Evolutionary conservation across 2,797 vertebrate genomes (phyloP), one percentile per base, ranked within the genome.

Genomic region (Valencia hispanica): DNA sequence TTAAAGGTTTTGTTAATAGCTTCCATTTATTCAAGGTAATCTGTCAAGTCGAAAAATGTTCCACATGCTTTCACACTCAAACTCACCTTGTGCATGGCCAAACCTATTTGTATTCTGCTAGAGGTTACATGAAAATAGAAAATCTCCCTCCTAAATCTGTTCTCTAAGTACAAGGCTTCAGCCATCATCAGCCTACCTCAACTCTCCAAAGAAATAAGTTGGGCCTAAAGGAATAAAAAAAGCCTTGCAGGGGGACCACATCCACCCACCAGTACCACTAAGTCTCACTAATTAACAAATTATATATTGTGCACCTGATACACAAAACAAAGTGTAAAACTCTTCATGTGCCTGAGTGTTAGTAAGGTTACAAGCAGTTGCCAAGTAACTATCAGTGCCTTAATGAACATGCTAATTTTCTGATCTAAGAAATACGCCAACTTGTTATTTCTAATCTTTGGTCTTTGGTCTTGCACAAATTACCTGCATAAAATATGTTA

Each of bases 1-100:
- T 86, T 43, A 57, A 79, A 59, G 50, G 79, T 77, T 68, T 45
- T 70, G 41, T 74, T 75, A 71, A 73, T 61, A 70, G 59, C 51
- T 59, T 74, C 68, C 41, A 20, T 47, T 20, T 41, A 63, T 81
- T 81, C 61, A 20, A 75, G 27, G 32, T 50, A 34, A n/a, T 17
- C 69, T 59, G 30, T 25, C 32, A 6, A 63, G 47, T 43, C 65
- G 68, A 48, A 34, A 48, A 12, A 51, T 75, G 18, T 68, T 68
- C 43, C 47, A 53, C 12, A 59, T 25, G 65, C 32, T 48, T 68
- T 6, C 5, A 73, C 2, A 5, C 61, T 78, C 45, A 68, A 1
- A 3, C 61, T 78, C 45, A 71, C 48, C 43, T 72, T 47, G 39
- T 32, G 68, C 22, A 11, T 39, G 48, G 30, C 27, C 51, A 65